phyloP scores from a whole-genome alignment of 2,888 invertebrate species.

The Ectemnius cavifrons region DNA sequence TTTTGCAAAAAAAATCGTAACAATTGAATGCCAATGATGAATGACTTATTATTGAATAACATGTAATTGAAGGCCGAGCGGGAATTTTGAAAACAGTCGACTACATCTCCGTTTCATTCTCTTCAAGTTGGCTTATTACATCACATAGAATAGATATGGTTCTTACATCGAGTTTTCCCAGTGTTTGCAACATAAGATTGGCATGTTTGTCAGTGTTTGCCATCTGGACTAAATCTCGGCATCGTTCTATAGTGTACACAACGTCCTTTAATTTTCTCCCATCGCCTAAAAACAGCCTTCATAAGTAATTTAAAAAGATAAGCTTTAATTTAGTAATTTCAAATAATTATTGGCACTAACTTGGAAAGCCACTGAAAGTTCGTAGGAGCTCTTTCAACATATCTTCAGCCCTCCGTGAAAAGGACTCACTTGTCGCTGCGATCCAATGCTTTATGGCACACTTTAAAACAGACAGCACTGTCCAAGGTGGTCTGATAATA shows the following conservation, averaged over 20 bases:
- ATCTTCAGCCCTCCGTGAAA: constrained; percentile 60
- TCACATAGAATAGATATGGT: background rate
- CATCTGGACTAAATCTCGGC: constrained; percentile 67
- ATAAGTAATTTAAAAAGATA: background rate
- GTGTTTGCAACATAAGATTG: constrained; percentile 49
- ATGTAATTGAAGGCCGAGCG: too few relatives aligned
- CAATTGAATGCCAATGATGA: too few relatives aligned
- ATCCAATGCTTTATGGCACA: constrained; percentile 76
- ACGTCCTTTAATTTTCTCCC: constrained; percentile 64
- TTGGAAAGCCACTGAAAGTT: constrained; percentile 54
- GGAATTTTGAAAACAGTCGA: too few relatives aligned
- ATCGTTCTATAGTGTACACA: constrained; percentile 60
- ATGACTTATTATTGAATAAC: too few relatives aligned
- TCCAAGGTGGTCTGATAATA: constrained; percentile 75
- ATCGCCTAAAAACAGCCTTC: constrained; percentile 45
- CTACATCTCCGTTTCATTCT: too few relatives aligned
- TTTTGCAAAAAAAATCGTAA: too few relatives aligned
- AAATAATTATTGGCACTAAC: constrained; percentile 42
- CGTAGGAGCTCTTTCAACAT: constrained; percentile 60
- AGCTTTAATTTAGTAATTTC: background rate
- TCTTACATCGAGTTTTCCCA: constrained; percentile 60
- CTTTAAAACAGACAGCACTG: constrained; percentile 64
- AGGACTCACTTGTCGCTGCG: constrained; percentile 72
- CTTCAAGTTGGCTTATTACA: background rate
- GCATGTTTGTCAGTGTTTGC: constrained; percentile 61